These are phyloP conservation scores for Latrodectus hesperus DNA, from an alignment of 2,888 invertebrate species.

Conservation along the genomic window DNA sequence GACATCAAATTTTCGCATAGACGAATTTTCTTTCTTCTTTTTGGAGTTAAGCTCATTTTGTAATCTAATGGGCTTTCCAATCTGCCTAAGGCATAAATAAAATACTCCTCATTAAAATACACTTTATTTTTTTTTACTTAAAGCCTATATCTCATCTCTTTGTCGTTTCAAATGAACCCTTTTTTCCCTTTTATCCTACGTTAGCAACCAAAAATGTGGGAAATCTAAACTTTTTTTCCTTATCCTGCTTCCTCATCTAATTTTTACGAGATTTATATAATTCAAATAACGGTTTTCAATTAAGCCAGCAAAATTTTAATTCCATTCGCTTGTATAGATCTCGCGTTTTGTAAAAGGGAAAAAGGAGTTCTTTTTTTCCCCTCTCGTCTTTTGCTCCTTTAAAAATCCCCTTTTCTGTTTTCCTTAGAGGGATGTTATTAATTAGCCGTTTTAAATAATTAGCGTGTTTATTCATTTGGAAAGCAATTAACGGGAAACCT, in stretches of 20 bases:
- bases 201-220: slow-evolving; percentile 54
- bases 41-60: too few species aligned
- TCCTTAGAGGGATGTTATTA: slow-evolving; percentile 61
- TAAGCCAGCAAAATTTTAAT: slow-evolving; percentile 66
- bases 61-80: neutral
- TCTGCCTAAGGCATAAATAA: neutral
- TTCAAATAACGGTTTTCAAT: slow-evolving; percentile 69
- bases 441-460: slow-evolving; percentile 69
- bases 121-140: neutral
- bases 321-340: slow-evolving; percentile 39
- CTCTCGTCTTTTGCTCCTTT: slow-evolving; percentile 24
- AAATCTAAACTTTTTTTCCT: slow-evolving; percentile 24
- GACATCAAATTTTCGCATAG: too few species aligned
- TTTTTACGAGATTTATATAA: slow-evolving; percentile 68
- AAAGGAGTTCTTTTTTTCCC: slow-evolving; percentile 21
- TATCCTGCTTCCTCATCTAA: slow-evolving; percentile 24
- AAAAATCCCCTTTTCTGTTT: slow-evolving; percentile 24
- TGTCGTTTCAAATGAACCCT: slow-evolving; percentile 54
- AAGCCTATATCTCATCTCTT: slow-evolving; percentile 11
- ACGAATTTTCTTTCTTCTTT: too few species aligned
- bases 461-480: slow-evolving; percentile 68
- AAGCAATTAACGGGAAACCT: slow-evolving; percentile 68
- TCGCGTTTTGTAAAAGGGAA: slow-evolving; percentile 15
- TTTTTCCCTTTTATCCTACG: slow-evolving; percentile 44
- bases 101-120: slow-evolving; percentile 1